Conservation (phyloP, 2,113 vertebrate species). For the Chaetodon trifascialis region DNA sequence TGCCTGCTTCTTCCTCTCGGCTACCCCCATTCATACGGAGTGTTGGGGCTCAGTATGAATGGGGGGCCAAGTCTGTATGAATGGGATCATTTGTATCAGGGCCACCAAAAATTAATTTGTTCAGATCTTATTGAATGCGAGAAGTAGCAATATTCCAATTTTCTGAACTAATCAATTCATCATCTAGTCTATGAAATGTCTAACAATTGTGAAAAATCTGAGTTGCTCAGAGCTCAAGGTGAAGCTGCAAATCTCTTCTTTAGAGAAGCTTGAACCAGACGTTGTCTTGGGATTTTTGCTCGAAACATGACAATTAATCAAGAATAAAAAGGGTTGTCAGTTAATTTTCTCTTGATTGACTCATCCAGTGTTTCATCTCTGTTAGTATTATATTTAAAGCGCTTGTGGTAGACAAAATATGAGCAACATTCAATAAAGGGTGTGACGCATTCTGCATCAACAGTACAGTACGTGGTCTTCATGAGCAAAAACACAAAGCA, state of each 20-base stretch:
- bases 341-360: background rate
- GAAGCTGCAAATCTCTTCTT: background rate
- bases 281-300: background rate
- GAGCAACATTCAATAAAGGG: background rate
- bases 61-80: background rate
- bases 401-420: background rate
- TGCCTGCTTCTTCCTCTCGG: conserved; percentile 21
- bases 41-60: background rate
- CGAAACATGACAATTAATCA: background rate
- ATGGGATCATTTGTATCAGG: conserved; percentile 7
- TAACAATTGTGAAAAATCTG: background rate
- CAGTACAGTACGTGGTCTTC: background rate
- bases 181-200: background rate
- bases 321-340: background rate
- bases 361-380: background rate
- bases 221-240: background rate
- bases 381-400: background rate
- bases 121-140: too few species aligned
- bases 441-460: background rate
- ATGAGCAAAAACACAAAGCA: background rate
- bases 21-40: conserved; percentile 1
- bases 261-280: background rate
- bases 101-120: background rate
- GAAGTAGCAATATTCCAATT: too few species aligned
- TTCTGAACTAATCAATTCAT: background rate